These are phyloP conservation scores for Callithrix jacchus DNA, from an alignment of 2,113 vertebrate species.

Conservation along the genomic window DNA sequence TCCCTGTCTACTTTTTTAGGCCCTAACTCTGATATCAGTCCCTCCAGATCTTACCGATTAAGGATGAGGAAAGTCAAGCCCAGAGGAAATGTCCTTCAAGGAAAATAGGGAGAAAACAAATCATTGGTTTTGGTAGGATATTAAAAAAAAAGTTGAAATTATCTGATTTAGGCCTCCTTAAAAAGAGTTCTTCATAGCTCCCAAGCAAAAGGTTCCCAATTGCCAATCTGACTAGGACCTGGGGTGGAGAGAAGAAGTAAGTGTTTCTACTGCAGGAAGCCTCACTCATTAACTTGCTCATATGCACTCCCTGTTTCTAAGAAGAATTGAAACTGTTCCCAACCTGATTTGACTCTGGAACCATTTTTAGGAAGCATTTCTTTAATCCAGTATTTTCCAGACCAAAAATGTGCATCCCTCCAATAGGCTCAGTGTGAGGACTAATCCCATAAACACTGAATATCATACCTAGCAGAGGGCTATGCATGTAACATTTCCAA, in stretches of 20 bases:
- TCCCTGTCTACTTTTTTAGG: neutral
- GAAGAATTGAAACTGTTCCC: neutral
- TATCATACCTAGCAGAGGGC: neutral
- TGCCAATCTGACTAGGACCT: neutral
- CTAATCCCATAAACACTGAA: neutral
- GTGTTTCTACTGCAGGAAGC: neutral
- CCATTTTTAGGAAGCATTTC: neutral
- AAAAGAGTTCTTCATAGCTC: neutral
- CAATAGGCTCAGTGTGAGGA: neutral
- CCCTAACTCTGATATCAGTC: neutral
- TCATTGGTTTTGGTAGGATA: neutral
- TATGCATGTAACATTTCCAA: neutral
- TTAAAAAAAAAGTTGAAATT: neutral
- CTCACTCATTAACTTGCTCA: neutral
- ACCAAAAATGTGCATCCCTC: neutral
- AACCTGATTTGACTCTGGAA: neutral
- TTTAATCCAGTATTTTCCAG: neutral
- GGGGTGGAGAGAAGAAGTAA: neutral
- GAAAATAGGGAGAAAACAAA: neutral
- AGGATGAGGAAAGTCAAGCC: neutral
- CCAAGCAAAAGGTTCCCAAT: neutral
- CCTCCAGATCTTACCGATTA: neutral
- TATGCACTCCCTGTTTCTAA: neutral
- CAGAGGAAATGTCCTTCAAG: neutral
- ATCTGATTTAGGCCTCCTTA: neutral